Base-by-base conservation (phyloP, 1,140 invertebrate species). In the Lethocerus indicus region DNA sequence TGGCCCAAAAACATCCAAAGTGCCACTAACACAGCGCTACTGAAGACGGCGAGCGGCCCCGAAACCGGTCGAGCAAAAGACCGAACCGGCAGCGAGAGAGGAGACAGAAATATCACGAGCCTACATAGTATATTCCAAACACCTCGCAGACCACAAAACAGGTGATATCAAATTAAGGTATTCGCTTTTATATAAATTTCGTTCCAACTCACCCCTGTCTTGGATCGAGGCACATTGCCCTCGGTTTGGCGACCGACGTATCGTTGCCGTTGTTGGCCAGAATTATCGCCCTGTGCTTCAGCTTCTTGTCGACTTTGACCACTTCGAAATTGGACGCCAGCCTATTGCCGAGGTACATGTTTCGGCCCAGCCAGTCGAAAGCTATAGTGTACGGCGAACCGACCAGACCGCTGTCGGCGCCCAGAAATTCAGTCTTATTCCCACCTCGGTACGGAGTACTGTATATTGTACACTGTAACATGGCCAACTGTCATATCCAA, bases 281-380 rank as follows among this genome's bases (percentile, higher is more conserved):
- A 21, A 98, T 78, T 3, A 95, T 81, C 23, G 83, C 77, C n/a
- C 91, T 70, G 61, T 86, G 83, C 57, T 82, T 81, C 1, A 75
- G 71, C 63, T 88, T 86, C 0, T 85, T 82, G 60, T 92, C 87
- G 1, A 89, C 74, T 60, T 83, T 82, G 2, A 98, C 75, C 0
- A 92, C 80, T 67, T 96, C 91, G 50, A 98, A 88, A 53, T 93
- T 94, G 23, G 87, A 86, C 9, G 88, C 87, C 35, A 83, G 73
- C 18, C 82, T 77, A 60, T 97, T 97, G 12, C 90, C 92, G 57
- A 97, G 81, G 60, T 87, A 97, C 6, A 98, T 62, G 66, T 98
- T 98, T 32, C 91, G 70, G 7, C 92, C 91, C 25, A 97, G 71
- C 92, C 93, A 97, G 62, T 98, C 94, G 60, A 95, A 86, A 0